Conservation (phyloP, 2,888 invertebrate species). For the Pegoplata infirma region DNA sequence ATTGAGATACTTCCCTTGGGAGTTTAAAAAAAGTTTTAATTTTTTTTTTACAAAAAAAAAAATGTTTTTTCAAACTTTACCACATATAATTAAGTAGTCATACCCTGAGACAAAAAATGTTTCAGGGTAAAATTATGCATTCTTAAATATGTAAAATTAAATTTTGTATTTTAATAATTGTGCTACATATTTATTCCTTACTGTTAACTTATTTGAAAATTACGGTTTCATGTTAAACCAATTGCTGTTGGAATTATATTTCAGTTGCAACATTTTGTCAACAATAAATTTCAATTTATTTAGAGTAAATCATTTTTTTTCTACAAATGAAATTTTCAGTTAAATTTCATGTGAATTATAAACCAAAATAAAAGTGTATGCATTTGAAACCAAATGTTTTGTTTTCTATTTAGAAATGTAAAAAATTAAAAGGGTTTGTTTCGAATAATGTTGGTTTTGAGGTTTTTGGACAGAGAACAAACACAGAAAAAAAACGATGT, state of each 20-base stretch:
- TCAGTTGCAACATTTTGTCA: conserved; percentile 63
- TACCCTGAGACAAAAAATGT: no score
- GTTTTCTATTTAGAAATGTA: conserved; percentile 34
- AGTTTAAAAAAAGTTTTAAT: no score
- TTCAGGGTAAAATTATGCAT: no score
- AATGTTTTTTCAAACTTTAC: no score
- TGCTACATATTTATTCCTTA: neutral
- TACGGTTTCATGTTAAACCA: conserved; percentile 45
- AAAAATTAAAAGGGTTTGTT: conserved; percentile 20
- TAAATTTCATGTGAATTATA: conserved; percentile 38
- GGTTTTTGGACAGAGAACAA: conserved; percentile 3
- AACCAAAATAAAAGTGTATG: neutral
- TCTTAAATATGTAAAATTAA: no score
- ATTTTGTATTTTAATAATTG: no score
- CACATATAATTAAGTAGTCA: no score
- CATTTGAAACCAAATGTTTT: conserved; percentile 43
- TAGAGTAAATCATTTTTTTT: conserved; percentile 75
- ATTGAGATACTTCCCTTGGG: no score
- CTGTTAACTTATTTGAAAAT: neutral
- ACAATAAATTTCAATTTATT: conserved; percentile 76
- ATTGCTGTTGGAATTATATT: conserved; percentile 41
- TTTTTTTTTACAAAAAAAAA: no score
- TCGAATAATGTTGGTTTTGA: conserved; percentile 3
- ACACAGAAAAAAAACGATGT: conserved; percentile 7
- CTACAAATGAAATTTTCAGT: conserved; percentile 25